Base-by-base conservation (phyloP, 2,888 invertebrate genomes). In the Ferrisia virgata region DNA sequence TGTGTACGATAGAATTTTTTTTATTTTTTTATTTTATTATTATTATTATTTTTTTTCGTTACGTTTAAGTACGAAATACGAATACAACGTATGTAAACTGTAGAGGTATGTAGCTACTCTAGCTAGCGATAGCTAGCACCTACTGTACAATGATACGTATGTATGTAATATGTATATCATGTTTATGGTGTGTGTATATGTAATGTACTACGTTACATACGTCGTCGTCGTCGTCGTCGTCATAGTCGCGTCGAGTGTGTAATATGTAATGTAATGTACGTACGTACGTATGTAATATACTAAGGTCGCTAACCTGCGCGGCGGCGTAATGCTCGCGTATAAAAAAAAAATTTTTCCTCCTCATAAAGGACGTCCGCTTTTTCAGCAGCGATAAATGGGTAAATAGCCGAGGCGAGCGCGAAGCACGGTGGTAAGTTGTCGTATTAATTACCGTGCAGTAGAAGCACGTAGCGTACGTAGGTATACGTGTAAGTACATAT, bases 301-400 rank as follows among this genome's bases (percentile, higher is more conserved):
- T 72, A 33, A 72, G 72, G 72, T 72, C 72, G 72, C 72, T 72
- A 72, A 72, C 72, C 72, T 64, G 58, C 25, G 28, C 58, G 5
- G 11, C 6, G 6, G 39, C 39, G 39, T 39, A 64, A 2, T 64
- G 47, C 18, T 18, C 47, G 4, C 47, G 18, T 47, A 18, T 47
- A 47, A 8, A 47, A 47, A 47, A 47, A 18, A n/a, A n/a, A 8
- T 39, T 28, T 64, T 53, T 64, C 25, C 58, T 28, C 22, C 58
- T n/a, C 33, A 72, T 72, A 72, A 72, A 72, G 72, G 72, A 72
- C 72, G 72, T 72, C 72, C 72, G 72, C 72, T 72, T 72, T 72
- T 72, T 72, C 33, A 72, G 33, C 72, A 11, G 9, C 25, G 2
- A 22, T 25, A 64, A 64, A 64, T 64, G 58, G 18, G 47, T 47